Base-by-base conservation (phyloP, 2,797 vertebrate species). In the Sarcophilus harrisii region DNA sequence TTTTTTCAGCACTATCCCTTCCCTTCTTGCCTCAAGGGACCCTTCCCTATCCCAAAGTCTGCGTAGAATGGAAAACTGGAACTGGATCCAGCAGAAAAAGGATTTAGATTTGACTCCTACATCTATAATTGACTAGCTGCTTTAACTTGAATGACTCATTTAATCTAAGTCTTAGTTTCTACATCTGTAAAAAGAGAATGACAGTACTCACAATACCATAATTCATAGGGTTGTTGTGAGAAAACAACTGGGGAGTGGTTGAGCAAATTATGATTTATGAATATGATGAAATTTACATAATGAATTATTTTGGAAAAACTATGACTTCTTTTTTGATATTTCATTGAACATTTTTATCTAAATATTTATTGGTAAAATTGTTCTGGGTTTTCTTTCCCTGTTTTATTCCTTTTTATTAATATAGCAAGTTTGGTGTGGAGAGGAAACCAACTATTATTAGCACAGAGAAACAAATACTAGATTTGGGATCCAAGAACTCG, bases 11-110 rank as follows among this genome's bases (percentile, higher is more conserved):
- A 38, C 18, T 13, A n/a, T 52, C 60, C 57, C 6, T 27, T 58
- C 38, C 92, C 18, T 0, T 11, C 21, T 91, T 90, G 0, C 1
- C 45, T 92, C 45, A 91, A 45, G 60, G 57, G 90, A 18, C 73
- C 93, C 87, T 58, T 49, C 24, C 0, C 49, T 94, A 81, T 59
- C 58, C 59, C 38, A 91, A 96, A 97, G 59, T 18, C 12, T 57
- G 90, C 94, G 94, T 91, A 91, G 28, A 24, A 92, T 92, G 94
- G 62, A 94, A 93, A 52, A 28, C 93, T 73, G 54, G 14, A 38
- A 92, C 57, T 94, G 24, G 29, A 94, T 32, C 1, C 54, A 93
- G 58, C 1, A 81, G 73, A 45, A 81, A 81, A 81, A 55, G 1
- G 58, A 21, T 58, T 58, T 92, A 10, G 30, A 28, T 90, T 81